Conservation (phyloP, 2,113 vertebrate genomes). For the Xiphophorus hellerii region DNA sequence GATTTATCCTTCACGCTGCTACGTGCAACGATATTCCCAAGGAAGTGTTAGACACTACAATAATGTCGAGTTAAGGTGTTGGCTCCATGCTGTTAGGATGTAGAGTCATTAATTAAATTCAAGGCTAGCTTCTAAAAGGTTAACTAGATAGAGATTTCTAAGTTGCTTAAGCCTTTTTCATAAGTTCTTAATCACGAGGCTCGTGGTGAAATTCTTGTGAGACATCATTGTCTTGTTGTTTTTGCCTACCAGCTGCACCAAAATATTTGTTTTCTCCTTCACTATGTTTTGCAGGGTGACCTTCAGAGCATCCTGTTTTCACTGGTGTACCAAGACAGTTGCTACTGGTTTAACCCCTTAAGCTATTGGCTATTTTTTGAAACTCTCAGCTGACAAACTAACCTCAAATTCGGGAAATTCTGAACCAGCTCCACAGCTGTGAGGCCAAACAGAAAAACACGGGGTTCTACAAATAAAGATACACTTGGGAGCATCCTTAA, state of each 20-base stretch:
- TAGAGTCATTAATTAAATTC: background rate
- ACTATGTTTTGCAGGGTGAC: background rate
- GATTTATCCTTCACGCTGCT: conserved; percentile 1
- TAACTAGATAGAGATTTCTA: background rate
- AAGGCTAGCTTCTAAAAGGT: background rate
- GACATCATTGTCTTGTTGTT: background rate
- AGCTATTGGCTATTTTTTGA: background rate
- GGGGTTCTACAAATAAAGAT: background rate
- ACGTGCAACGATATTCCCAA: background rate
- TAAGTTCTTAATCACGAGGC: too few species aligned
- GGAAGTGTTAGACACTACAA: background rate
- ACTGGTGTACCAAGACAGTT: background rate
- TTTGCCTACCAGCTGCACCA: background rate
- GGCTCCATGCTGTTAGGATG: background rate
- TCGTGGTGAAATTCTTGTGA: background rate
- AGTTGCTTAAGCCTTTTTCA: background rate
- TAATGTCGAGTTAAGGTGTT: background rate
- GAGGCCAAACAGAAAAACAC: background rate
- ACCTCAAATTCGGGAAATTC: background rate
- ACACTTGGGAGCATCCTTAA: background rate
- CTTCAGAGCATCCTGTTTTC: background rate
- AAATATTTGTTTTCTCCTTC: background rate
- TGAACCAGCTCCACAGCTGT: background rate
- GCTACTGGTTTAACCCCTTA: background rate
- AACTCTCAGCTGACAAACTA: background rate